Evolutionary conservation across 2,113 vertebrate species (phyloP), one percentile per base, ranked within the genome.

Genomic region (Oncorhynchus clarkii): DNA sequence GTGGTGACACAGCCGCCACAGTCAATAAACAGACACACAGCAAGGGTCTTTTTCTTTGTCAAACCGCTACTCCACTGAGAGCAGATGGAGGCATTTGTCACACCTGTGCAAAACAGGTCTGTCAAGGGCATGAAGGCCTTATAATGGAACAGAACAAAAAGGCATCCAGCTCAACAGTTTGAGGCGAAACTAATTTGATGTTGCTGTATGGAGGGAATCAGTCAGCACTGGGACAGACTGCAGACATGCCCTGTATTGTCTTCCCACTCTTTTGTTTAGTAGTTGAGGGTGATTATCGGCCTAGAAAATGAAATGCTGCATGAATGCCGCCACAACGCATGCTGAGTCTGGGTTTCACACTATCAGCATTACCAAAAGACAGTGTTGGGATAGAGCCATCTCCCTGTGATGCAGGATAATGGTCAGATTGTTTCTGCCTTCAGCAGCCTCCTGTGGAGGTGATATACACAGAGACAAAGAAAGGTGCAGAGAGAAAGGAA

Each of bases 281-380:
- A 67, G 83, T 83, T 82, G 81, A 76, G 84, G 86, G 79, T 85
- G 86, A 92, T 91, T 88, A 89, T 86, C 78, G 71, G 78, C 34
- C 79, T 83, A 74, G 74, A 87, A 87, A 92, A 89, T 86, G 74
- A 88, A 86, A 68, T 57, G 77, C 82, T 73, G 74, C 67, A 78
- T 83, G 83, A 88, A 88, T 79, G 79, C 84, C 69, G 80, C 74
- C 78, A 73, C 72, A 75, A 67, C 78, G 71, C 51, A 45, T 73
- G 67, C 45, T 82, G 80, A 89, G 85, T 84, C 69, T 80, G 26
- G 22, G 75, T 34, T 51, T 81, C 82, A 77, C 87, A 85, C 85
- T 88, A 89, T 90, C 89, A 82, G 85, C 84, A 70, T 39, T 79
- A 85, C 86, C 89, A 88, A 91, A 88, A 87, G 82, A 84, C 76